Base-by-base conservation (phyloP, 2,888 invertebrate species). In the Catocala nupta region DNA sequence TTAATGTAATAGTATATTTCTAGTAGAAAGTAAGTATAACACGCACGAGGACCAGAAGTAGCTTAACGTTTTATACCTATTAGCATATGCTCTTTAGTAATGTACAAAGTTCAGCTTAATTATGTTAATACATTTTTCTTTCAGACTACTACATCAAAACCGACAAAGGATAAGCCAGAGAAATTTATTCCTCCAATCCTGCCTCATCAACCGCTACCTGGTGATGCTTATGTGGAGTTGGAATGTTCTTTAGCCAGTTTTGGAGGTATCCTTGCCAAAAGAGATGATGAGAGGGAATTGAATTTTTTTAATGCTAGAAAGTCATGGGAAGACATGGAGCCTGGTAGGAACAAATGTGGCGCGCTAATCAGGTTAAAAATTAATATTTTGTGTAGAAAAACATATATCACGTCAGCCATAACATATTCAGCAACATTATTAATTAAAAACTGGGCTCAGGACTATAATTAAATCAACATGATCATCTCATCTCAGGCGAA, bases 161-260 rank as follows among this genome's bases (percentile, higher is more conserved):
- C 86, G 39, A 82, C 81, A 0, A 89, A 86, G 69, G 88, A 88
- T 0, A 85, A 82, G 64, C 65, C 81, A 39, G 69, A 45, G 0
- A 74, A 65, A 16, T n/a, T 45, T 25, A 0, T 8, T 4, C n/a
- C 54, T 0, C 45, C 39, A 7, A 0, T 42, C 11, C 5, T 13
- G 8, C 51, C 13, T 44, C 36, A 44, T 25, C 42, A 48, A 3
- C 55, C 55, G 0, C 74, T 81, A 16, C 82, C 84, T 11, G 92
- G 84, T 1, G 93, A 93, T 61, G 91, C 93, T 0, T 90, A 80
- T 53, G 79, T 86, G 0, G 88, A 89, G 42, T 68, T 93, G 16
- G 93, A 93, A 58, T 91, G 91, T 58, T 80, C 89, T 0, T 51
- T 88, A 1, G 73, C 89, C 0, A 59, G 68, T 0, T 83, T 82